Evolutionary conservation across 2,797 vertebrate genomes (phyloP).

Genomic region (Rhincodon typus): DNA sequence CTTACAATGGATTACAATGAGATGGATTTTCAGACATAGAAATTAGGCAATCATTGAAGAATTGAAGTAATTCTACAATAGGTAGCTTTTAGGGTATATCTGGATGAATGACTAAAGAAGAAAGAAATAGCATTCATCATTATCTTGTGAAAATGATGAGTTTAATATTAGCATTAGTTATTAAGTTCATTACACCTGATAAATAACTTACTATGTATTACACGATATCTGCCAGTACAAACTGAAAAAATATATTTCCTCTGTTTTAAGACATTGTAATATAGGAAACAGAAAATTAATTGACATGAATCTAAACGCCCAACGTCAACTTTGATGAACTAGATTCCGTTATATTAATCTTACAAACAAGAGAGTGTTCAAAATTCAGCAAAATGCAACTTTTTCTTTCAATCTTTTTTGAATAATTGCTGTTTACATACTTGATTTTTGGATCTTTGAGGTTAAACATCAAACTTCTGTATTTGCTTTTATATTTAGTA

Average conservation of each 20-base stretch:
- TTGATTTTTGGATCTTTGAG: conserved; percentile 96
- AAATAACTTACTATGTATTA: neutral
- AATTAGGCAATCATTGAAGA: neutral
- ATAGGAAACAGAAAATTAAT: neutral
- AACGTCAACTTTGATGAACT: neutral
- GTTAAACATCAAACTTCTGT: conserved; percentile 97
- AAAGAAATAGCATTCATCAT: neutral
- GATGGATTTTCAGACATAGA: neutral
- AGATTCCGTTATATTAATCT: neutral
- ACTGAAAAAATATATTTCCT: neutral
- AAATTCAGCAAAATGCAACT: neutral
- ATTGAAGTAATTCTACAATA: neutral
- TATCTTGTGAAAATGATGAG: neutral
- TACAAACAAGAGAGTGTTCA: neutral
- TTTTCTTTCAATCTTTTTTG: neutral
- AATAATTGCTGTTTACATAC: conserved; percentile 58
- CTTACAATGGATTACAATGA: neutral
- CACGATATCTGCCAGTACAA: neutral
- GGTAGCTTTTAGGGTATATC: neutral
- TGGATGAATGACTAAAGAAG: neutral
- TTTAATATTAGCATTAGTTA: neutral
- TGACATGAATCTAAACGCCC: neutral
- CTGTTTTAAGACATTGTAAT: neutral
- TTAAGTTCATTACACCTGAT: neutral
- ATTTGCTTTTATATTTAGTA: conserved; percentile 98